These are phyloP conservation scores for Eupithecia inturbata DNA, from an alignment of 2,888 invertebrate species.

Conservation along the genomic window DNA sequence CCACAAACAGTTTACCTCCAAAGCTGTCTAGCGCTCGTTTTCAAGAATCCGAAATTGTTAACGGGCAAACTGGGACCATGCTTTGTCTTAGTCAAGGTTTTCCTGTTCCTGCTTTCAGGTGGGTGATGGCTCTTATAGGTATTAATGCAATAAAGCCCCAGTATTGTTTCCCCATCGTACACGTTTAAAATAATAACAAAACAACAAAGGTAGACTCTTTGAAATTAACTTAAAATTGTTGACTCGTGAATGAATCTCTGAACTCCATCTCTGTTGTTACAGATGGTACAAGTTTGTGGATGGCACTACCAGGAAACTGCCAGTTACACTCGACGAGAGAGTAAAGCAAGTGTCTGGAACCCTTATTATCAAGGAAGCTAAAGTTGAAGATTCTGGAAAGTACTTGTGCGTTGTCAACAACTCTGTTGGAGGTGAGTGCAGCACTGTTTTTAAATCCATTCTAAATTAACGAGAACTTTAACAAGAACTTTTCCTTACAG, in stretches of 20 bases:
- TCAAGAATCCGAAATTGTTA: constrained; percentile 75
- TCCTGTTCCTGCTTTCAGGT: constrained; percentile 91
- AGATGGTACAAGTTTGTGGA: constrained; percentile 98
- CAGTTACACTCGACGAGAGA: constrained; percentile 94
- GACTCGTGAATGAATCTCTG: constrained; percentile 43
- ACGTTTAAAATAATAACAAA: neutral
- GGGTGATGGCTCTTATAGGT: constrained; percentile 59
- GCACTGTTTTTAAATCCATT: neutral
- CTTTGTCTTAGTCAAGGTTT: constrained; percentile 90
- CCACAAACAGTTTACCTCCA: constrained; percentile 87
- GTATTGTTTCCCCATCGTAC: neutral
- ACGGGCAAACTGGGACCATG: constrained; percentile 73
- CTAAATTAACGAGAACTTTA: neutral
- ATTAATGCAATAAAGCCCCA: constrained; percentile 17
- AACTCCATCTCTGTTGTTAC: constrained; percentile 84
- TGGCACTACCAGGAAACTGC: constrained; percentile 92
- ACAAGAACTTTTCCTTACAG: neutral
- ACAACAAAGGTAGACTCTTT: constrained; percentile 24
- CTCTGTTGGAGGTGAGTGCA: constrained; percentile 89
- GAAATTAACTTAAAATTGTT: constrained; percentile 4
- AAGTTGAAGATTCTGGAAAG: constrained; percentile 96
- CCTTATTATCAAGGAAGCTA: constrained; percentile 94
- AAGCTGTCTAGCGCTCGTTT: constrained; percentile 85
- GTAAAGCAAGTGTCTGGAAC: constrained; percentile 97
- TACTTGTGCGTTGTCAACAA: constrained; percentile 98